A percentile compares a stretch with the other conserved stretches of the same genome.
These are phyloP conservation scores for Spodoptera picta DNA, from an alignment of 2,888 invertebrate species.

Conservation along the genomic window DNA sequence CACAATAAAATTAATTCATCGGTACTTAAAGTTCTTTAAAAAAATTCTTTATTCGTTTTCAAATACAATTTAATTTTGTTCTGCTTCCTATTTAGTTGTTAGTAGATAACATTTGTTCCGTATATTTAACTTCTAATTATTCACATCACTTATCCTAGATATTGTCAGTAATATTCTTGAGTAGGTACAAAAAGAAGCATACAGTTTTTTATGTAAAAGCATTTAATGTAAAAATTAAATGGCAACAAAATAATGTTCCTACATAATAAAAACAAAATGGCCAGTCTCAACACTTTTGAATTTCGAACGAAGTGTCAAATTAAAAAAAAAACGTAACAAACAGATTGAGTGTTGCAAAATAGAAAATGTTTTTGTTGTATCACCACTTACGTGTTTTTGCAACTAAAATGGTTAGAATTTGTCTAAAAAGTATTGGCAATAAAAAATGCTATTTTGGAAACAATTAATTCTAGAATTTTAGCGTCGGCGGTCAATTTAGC, in stretches of 20 bases:
- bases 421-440: constrained; percentile 30
- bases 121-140: constrained; percentile 15
- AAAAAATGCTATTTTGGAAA: constrained; percentile 48
- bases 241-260: constrained; percentile 10
- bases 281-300: constrained; percentile 16
- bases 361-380: constrained; percentile 40
- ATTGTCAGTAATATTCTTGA: constrained; percentile 9
- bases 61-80: constrained; percentile 10
- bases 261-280: constrained; percentile 11
- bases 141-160: constrained; percentile 3
- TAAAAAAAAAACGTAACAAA: constrained; percentile 24
- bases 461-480: neutral
- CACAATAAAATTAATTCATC: too few species aligned
- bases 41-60: neutral
- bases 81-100: neutral
- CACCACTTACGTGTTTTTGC: constrained; percentile 8
- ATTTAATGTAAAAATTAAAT: constrained; percentile 11
- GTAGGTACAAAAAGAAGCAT: constrained; percentile 14
- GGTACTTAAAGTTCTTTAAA: too few species aligned
- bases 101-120: constrained; percentile 6
- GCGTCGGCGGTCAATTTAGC: constrained; percentile 8
- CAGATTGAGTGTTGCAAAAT: constrained; percentile 32
- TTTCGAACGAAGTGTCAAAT: constrained; percentile 19
- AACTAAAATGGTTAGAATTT: constrained; percentile 12
- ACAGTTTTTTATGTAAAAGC: constrained; percentile 30